Conservation (phyloP, 53 echinoderm and acorn worm species). For the Temnopleurus reevesii region DNA sequence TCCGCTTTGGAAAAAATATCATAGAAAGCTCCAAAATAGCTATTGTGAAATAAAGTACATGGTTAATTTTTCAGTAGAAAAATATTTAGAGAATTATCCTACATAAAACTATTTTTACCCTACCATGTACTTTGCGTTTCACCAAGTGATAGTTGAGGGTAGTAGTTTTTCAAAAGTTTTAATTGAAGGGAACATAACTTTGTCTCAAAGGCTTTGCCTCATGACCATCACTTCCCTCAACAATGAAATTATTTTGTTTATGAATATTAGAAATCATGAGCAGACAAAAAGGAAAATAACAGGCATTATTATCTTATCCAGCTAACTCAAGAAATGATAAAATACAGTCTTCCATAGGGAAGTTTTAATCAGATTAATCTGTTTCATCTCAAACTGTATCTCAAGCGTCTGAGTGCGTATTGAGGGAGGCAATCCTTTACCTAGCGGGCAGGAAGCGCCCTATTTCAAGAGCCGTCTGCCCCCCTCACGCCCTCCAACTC, state of each 20-base stretch:
- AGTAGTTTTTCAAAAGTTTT: too few relatives aligned
- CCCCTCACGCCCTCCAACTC: slow-evolving; percentile 35
- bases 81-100: too few relatives aligned
- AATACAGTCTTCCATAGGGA: not conserved
- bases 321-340: too few relatives aligned
- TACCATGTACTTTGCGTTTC: too few relatives aligned
- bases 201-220: not conserved
- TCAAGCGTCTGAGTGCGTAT: not conserved
- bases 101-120: too few relatives aligned
- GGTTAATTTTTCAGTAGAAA: too few relatives aligned
- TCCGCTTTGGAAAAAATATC: too few relatives aligned
- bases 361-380: not conserved
- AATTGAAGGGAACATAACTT: too few relatives aligned
- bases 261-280: not conserved
- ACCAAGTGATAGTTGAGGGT: too few relatives aligned
- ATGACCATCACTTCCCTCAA: not conserved
- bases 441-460: not conserved
- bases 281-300: not conserved
- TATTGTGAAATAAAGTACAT: too few relatives aligned
- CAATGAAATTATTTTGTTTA: not conserved
- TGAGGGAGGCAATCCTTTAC: not conserved
- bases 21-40: too few relatives aligned
- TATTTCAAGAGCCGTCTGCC: slow-evolving; percentile 22
- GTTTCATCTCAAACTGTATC: not conserved
- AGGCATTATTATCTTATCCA: too few relatives aligned